Base-by-base conservation (phyloP, 1,140 invertebrate species). In the Colletes latitarsis region DNA sequence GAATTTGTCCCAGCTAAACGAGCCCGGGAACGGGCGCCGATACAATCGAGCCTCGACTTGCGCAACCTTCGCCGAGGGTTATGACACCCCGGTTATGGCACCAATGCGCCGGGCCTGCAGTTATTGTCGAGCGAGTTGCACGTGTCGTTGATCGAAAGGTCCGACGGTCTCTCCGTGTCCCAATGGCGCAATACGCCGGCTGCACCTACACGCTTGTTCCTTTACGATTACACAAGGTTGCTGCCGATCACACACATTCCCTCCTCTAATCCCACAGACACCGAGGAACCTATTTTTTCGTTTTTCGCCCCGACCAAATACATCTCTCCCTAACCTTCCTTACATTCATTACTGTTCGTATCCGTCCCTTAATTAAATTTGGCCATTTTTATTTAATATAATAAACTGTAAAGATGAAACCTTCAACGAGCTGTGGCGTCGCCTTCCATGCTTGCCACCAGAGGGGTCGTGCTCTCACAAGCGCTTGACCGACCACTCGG, bases 71-170 rank as follows among this genome's bases (percentile, higher is more conserved):
- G 64, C 43, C 64, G 46, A 67, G 64, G 64, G 64, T 63, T 73
- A 60, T 73, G 57, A 73, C 71, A 63, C 58, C 71, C 71, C 71
- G 19, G 64, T 67, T 63, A 60, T 60, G 52, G 71, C 55, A 52
- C n/a, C 57, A 62, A 49, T 43, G 43, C 43, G 71, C 64, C 43
- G 9, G 63, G 43, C 63, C 64, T 43, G 43, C 10, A 41, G 43
- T 73, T 58, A 73, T 60, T 46, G 55, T 63, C 57, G 43, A 55
- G 55, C 55, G 71, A 43, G 55, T 62, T 58, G 55, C 71, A 58
- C 71, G 55, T 73, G 58, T 60, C 71, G 71, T 73, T 73, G 41
- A 73, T 73, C 41, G 71, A 58, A 60, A 60, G 71, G 71, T 73
- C 58, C 55, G 57, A 60, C 39, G n/a, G 57, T 17, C 63, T 64